phyloP scores from a whole-genome alignment of 2,113 vertebrate species.

The Catharus fuscescens region DNA sequence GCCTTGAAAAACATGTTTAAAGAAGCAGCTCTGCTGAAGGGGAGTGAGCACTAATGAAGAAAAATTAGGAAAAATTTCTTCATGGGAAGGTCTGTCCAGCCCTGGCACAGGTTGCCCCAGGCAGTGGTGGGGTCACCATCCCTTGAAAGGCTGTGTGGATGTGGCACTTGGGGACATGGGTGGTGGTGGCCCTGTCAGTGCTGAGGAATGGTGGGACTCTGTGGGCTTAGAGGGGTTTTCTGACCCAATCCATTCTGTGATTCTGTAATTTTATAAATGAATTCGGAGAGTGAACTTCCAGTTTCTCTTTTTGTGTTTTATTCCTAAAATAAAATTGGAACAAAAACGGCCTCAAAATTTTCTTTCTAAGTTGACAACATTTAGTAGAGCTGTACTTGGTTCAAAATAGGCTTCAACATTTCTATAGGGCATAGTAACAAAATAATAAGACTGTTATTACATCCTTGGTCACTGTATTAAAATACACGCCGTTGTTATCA shows the following conservation, averaged over 20 bases:
- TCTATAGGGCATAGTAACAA: rapidly evolving
- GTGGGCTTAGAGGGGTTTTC: neutral
- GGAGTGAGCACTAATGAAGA: rapidly evolving
- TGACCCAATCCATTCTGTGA: neutral
- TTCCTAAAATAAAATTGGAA: neutral
- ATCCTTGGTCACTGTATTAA: rapidly evolving
- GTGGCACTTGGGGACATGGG: neutral
- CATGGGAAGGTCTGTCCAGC: neutral
- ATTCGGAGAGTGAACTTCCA: neutral
- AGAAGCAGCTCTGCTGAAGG: neutral
- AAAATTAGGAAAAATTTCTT: neutral
- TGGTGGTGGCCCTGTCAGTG: neutral
- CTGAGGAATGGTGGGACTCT: neutral
- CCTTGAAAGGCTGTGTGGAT: neutral
- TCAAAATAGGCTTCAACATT: neutral
- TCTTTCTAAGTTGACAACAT: neutral
- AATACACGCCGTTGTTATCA: rapidly evolving
- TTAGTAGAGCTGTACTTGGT: neutral
- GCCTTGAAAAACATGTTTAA: rapidly evolving
- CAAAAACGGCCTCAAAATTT: neutral
- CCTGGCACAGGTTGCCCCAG: neutral
- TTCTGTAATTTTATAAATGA: neutral
- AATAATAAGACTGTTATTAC: neutral
- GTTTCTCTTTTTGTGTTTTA: neutral
- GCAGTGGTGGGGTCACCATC: no score